Evolutionary conservation across 2,797 vertebrate species (phyloP), one percentile per base, ranked within the genome.

Genomic region (Myripristis jacobus): DNA sequence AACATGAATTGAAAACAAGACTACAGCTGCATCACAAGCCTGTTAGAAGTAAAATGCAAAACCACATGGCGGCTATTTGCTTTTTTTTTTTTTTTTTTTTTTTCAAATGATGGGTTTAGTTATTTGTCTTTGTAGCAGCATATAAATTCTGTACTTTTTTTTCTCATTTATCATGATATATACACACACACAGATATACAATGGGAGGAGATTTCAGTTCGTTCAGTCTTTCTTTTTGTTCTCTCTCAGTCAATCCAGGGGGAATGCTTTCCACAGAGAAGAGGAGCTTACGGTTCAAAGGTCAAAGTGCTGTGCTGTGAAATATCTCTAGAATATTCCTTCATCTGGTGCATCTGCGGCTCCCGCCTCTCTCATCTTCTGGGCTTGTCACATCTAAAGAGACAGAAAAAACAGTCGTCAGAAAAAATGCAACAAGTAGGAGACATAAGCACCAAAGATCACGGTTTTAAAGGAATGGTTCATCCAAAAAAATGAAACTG

Each of bases 251-350:
- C 94, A 88, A 92, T 92, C 93, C 93, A 87, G 90, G 93, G 94
- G 96, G 96, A 97, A 98, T 95, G 96, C 95, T 95, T 85, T 91
- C 86, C 94, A 94, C 91, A 93, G 91, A 92, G 88, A 89, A 91
- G 85, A 88, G 83, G 87, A 92, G 87, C 86, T 88, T 86, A 89
- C 80, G 80, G 90, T 88, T 95, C 92, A 94, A 92, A 95, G 93
- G 94, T 96, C 94, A 98, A 98, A 99, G 97, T 98, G 98, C 97
- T 96, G 95, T 96, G 96, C 95, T 92, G 90, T 88, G 91, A 95
- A 91, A 91, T 91, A 92, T 91, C 71, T 83, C 72, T 78, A 89
- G 79, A 91, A 90, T 92, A 95, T 95, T 97, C 96, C 97, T 98
- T 98, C 96, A 97, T 96, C 93, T 94, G 92, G 86, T 88, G 88